phyloP scores from a whole-genome alignment of 2,113 vertebrate species.

The Pholis gunnellus region DNA sequence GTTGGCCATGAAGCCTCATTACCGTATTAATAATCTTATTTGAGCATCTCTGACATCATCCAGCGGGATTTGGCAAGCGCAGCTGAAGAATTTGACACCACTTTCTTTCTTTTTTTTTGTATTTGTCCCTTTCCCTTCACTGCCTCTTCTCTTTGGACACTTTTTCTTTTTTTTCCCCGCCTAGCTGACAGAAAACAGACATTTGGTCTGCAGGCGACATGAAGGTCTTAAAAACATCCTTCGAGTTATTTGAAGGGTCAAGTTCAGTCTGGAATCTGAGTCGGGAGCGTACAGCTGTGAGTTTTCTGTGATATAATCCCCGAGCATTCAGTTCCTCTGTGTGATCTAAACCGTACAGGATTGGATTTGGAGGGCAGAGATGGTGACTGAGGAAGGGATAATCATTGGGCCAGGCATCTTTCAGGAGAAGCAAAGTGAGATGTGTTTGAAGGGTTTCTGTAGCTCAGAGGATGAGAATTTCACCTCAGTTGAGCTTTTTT shows the following conservation, averaged over 20 bases:
- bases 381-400: slow-evolving; percentile 38
- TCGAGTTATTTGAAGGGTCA: slow-evolving; percentile 11
- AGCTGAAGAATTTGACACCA: slow-evolving; percentile 28
- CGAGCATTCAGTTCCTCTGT: slow-evolving; percentile 47
- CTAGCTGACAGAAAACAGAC: slow-evolving; percentile 42
- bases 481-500: not conserved
- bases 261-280: slow-evolving; percentile 8
- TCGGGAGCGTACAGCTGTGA: not conserved
- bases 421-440: slow-evolving; percentile 18
- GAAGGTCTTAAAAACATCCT: slow-evolving; percentile 40
- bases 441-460: slow-evolving; percentile 33
- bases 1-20: slow-evolving; percentile 9
- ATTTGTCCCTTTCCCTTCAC: not conserved
- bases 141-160: not conserved
- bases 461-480: not conserved
- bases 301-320: slow-evolving; percentile 58
- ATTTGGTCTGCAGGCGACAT: slow-evolving; percentile 9
- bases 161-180: not conserved
- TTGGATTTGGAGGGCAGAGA: slow-evolving; percentile 44
- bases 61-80: slow-evolving; percentile 19
- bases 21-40: slow-evolving; percentile 2
- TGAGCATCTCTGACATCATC: slow-evolving; percentile 43
- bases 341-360: slow-evolving; percentile 66
- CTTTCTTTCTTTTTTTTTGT: not conserved
- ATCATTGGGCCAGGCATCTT: slow-evolving; percentile 37